Percentiles rank a stretch among this genome's conserved stretches.
Evolutionary conservation across 2,797 vertebrate species (phyloP).

Genomic region (Xyrichtys novacula): DNA sequence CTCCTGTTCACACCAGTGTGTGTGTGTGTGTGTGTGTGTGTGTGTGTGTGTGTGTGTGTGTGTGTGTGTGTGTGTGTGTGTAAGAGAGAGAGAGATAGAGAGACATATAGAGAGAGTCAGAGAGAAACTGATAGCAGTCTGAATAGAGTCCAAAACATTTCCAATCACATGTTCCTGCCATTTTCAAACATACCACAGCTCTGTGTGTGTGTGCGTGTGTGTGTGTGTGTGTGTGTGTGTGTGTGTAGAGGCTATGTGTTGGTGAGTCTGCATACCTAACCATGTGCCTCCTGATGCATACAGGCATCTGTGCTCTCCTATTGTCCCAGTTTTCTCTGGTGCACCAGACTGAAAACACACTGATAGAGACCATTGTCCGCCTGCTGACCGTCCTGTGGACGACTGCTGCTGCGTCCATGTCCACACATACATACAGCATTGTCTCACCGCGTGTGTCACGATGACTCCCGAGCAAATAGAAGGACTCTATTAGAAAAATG

Average conservation of each 20-base stretch:
- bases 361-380: slow-evolving; percentile 59
- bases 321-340: slow-evolving; percentile 47
- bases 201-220: neutral
- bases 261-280: slow-evolving; percentile 13
- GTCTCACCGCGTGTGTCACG: slow-evolving; percentile 5
- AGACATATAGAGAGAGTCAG: neutral
- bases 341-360: slow-evolving; percentile 49
- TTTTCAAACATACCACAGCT: neutral
- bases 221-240: neutral
- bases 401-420: slow-evolving; percentile 22
- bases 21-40: neutral
- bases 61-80: slow-evolving; percentile 1
- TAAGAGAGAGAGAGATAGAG: too few relatives aligned
- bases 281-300: slow-evolving; percentile 24
- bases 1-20: slow-evolving; percentile 33
- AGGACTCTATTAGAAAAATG: neutral
- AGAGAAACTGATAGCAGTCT: neutral
- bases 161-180: neutral
- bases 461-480: slow-evolving; percentile 9
- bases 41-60: neutral
- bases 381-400: slow-evolving; percentile 51
- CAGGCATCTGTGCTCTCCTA: slow-evolving; percentile 30
- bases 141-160: neutral
- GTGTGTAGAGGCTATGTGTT: neutral
- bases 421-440: neutral